Evolutionary conservation across 2,113 vertebrate species (phyloP).

Genomic region (Phalacrocorax pelagicus): DNA sequence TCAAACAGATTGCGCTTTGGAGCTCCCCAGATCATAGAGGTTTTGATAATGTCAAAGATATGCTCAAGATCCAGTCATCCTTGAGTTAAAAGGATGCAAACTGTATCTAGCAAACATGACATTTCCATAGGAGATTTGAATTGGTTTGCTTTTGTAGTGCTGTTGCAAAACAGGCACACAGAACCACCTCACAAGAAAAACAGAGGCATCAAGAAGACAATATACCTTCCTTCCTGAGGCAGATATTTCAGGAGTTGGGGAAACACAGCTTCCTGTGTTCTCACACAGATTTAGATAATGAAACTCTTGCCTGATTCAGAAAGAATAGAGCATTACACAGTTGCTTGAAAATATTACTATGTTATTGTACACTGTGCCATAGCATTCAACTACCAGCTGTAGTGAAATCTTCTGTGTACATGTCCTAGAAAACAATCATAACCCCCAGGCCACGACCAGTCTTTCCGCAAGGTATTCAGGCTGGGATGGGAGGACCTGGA

Average conservation of each 20-base stretch:
- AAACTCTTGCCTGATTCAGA: slow-evolving; percentile 50
- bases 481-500: neutral
- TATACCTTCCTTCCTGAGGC: slow-evolving; percentile 80
- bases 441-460: neutral
- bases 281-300: slow-evolving; percentile 75
- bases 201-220: slow-evolving; percentile 75
- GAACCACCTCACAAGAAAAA: slow-evolving; percentile 64
- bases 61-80: slow-evolving; percentile 38
- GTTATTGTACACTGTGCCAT: neutral
- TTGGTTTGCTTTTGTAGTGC: slow-evolving; percentile 49
- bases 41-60: slow-evolving; percentile 50
- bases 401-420: neutral
- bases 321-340: slow-evolving; percentile 1
- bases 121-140: slow-evolving; percentile 62
- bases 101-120: slow-evolving; percentile 28
- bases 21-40: neutral
- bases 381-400: neutral
- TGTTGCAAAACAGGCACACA: slow-evolving; percentile 55
- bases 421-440: neutral
- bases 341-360: neutral
- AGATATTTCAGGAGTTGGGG: slow-evolving; percentile 80
- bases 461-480: neutral
- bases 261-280: slow-evolving; percentile 78
- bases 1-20: neutral
- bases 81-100: slow-evolving; percentile 60